Evolutionary conservation across 2,113 vertebrate species (phyloP).

Genomic region (Malurus alboscapulatus): DNA sequence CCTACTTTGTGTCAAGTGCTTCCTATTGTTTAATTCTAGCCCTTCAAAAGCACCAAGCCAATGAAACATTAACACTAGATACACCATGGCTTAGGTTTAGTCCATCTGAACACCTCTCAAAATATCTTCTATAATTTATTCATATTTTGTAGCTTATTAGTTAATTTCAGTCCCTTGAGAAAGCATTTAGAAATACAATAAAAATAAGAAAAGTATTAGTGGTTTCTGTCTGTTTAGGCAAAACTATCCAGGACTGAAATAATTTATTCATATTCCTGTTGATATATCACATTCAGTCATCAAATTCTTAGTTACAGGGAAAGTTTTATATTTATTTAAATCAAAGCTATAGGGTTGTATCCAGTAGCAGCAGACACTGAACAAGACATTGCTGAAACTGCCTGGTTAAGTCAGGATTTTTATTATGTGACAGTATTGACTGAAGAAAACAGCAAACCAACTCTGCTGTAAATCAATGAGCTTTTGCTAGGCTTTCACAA

Average conservation of each 20-base stretch:
- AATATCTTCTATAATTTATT: not conserved
- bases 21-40: not conserved
- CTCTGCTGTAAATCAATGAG: conserved; percentile 50
- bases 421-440: conserved; percentile 59
- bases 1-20: not conserved
- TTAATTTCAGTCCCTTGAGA: not conserved
- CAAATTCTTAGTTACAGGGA: not conserved
- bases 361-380: not conserved
- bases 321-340: not conserved
- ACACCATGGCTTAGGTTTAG: not conserved
- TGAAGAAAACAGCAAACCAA: conserved; percentile 48
- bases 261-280: not conserved
- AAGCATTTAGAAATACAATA: not conserved
- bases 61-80: not conserved
- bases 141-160: not conserved
- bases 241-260: not conserved
- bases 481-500: conserved; percentile 59
- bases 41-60: not conserved
- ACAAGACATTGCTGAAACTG: not conserved
- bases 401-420: conserved; percentile 36
- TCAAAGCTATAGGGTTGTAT: not conserved
- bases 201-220: not conserved
- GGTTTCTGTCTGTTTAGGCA: not conserved
- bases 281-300: not conserved
- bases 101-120: not conserved